Evolutionary conservation across 2,888 invertebrate species (phyloP).

Genomic region (Scaeva pyrastri): DNA sequence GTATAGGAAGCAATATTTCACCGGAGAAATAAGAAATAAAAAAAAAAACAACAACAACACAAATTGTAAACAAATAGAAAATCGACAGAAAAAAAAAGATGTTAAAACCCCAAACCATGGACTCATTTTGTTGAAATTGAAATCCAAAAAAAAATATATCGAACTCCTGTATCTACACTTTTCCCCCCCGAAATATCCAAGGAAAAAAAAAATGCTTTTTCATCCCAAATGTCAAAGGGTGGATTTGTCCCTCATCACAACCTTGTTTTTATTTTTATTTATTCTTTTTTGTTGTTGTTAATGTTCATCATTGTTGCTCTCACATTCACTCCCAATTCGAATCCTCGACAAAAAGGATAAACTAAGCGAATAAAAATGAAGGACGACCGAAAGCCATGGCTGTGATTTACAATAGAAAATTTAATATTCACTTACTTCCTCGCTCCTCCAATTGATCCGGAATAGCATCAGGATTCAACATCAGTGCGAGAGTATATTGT

Average conservation of each 20-base stretch:
- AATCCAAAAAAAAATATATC: conserved; percentile 43
- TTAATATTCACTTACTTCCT: conserved; percentile 62
- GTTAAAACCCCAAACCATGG: conserved; percentile 18
- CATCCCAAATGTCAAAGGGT: conserved; percentile 3
- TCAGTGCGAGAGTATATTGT: conserved; percentile 18
- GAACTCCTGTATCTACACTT: conserved; percentile 25
- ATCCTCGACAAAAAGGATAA: conserved; percentile 31
- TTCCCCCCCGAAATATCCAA: neutral
- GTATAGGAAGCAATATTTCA: conserved; percentile 62
- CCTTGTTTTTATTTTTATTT: neutral
- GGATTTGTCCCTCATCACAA: neutral
- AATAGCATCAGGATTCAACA: conserved; percentile 37
- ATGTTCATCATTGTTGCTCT: conserved; percentile 55
- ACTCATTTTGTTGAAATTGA: conserved; percentile 8
- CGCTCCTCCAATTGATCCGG: neutral
- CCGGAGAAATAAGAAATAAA: conserved; percentile 12
- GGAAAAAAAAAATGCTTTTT: conserved; percentile 13
- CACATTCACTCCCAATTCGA: conserved; percentile 3
- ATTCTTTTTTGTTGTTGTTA: neutral
- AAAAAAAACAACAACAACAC: conserved; percentile 16
- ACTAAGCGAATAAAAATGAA: conserved; percentile 33
- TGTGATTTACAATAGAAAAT: conserved; percentile 69
- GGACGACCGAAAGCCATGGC: conserved; percentile 30
- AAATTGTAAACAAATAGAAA: neutral
- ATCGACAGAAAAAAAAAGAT: conserved; percentile 8